A percentile compares a stretch with the other conserved stretches of the same genome.
Conservation (phyloP, 2,113 vertebrate species). For the Chauna torquata region DNA sequence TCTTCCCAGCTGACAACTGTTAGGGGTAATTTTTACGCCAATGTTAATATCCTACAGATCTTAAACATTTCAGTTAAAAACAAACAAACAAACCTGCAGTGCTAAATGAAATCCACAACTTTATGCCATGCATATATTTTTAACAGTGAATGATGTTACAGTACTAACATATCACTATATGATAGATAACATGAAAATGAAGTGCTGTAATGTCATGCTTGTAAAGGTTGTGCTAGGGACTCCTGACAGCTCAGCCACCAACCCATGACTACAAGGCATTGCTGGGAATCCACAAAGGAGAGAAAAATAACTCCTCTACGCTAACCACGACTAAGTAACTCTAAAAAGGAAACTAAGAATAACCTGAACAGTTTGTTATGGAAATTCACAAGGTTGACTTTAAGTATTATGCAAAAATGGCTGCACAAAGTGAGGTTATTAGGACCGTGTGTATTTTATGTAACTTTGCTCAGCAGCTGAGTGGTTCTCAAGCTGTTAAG, state of each 20-base stretch:
- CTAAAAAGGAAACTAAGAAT: background rate
- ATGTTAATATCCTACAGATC: background rate
- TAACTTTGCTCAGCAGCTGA: background rate
- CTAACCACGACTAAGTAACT: background rate
- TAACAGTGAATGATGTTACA: background rate
- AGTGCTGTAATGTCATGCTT: background rate
- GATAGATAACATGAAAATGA: background rate
- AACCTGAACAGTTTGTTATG: background rate
- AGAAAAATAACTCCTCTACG: background rate
- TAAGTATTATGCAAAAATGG: background rate
- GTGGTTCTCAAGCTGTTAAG: background rate
- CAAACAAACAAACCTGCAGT: fast-evolving
- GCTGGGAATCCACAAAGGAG: background rate
- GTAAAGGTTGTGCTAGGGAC: background rate
- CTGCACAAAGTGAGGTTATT: background rate
- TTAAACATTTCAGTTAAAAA: background rate
- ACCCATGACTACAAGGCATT: fast-evolving
- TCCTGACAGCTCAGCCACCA: background rate
- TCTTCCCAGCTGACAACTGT: background rate
- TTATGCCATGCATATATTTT: background rate
- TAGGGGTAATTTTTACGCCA: background rate
- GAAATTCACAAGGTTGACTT: background rate
- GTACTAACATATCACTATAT: background rate
- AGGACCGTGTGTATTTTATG: background rate
- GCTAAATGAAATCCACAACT: background rate